phyloP scores from a whole-genome alignment of 2,113 vertebrate species.

The Lichenostomus cassidix region DNA sequence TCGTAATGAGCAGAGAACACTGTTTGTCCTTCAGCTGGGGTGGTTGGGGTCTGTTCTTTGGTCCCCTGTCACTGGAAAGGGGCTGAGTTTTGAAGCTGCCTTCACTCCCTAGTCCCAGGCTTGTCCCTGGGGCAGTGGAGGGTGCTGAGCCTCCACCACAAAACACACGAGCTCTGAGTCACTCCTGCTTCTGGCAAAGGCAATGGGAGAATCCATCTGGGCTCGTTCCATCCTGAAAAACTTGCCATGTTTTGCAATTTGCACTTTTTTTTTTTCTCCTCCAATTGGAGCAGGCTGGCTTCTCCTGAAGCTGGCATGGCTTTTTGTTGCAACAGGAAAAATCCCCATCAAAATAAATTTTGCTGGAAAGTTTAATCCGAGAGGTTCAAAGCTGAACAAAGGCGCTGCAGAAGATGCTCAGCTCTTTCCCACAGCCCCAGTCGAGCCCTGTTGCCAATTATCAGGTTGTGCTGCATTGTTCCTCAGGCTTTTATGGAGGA shows the following conservation, averaged over 20 bases:
- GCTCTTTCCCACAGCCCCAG: not conserved
- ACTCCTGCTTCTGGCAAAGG: conserved; percentile 18
- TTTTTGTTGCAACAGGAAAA: not conserved
- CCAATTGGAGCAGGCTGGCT: not conserved
- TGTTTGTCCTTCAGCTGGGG: not conserved
- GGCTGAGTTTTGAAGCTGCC: not conserved
- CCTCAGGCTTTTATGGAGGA: not conserved
- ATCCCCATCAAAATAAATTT: not conserved
- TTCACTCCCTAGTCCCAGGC: not conserved
- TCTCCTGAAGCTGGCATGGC: not conserved
- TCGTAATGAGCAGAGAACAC: not conserved
- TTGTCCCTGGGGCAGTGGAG: not conserved
- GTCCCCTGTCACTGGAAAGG: not conserved
- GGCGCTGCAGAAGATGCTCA: not conserved
- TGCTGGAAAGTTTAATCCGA: not conserved
- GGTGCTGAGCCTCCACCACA: not conserved
- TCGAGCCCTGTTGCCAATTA: not conserved
- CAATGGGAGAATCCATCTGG: conserved; percentile 33
- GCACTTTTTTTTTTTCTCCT: not conserved
- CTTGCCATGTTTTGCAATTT: conserved; percentile 1
- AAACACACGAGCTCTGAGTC: not conserved
- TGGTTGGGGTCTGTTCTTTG: not conserved
- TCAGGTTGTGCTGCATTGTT: not conserved
- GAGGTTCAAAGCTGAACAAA: not conserved
- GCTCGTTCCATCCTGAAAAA: conserved; percentile 28